phyloP scores from a whole-genome alignment of 2,113 vertebrate genomes.

The Ailurus styani region DNA sequence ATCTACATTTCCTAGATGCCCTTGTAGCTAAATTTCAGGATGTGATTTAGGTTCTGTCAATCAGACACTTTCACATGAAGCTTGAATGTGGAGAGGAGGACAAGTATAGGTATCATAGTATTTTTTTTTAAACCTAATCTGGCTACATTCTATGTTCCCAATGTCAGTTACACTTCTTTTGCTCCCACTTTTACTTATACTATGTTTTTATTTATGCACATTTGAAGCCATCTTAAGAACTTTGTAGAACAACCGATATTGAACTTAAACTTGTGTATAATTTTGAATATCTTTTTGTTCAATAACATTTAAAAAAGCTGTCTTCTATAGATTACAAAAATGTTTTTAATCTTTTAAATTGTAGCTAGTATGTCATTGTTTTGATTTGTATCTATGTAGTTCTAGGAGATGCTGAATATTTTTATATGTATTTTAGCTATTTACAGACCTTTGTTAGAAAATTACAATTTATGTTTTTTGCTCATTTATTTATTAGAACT shows the following conservation, averaged over 20 bases:
- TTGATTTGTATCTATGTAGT: background rate
- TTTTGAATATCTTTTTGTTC: background rate
- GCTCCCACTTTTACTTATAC: background rate
- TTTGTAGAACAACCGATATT: background rate
- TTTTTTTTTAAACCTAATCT: background rate
- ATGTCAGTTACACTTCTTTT: background rate
- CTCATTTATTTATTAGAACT: background rate
- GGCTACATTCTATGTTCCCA: background rate
- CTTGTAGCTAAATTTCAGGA: background rate
- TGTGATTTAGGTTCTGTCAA: background rate
- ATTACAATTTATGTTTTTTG: background rate
- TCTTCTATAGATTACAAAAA: background rate
- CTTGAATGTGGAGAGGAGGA: background rate
- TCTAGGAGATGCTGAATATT: background rate
- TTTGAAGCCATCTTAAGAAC: background rate
- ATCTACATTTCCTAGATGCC: background rate
- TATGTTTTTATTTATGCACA: background rate
- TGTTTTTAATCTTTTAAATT: background rate
- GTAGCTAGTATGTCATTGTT: background rate
- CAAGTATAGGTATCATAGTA: background rate
- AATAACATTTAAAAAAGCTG: background rate
- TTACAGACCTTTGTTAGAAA: background rate
- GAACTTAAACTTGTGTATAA: background rate
- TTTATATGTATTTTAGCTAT: background rate
- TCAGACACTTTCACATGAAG: background rate